Conservation (phyloP, 2,888 invertebrate species). For the Hirudinaria manillensis region DNA sequence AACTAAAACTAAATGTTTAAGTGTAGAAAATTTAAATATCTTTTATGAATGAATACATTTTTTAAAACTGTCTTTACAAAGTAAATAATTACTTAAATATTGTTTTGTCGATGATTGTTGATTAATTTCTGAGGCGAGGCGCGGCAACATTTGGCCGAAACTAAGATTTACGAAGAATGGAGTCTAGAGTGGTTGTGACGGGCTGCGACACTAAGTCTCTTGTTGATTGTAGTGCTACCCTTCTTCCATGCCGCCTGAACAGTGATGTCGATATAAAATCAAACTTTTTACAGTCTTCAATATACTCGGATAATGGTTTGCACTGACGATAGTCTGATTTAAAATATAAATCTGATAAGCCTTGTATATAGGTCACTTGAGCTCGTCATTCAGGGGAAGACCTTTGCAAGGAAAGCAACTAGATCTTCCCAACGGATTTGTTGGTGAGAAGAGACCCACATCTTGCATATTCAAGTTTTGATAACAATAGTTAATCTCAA, state of each 20-base stretch:
- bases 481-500: neutral
- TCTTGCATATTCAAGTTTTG: no score
- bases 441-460: slow-evolving; percentile 23
- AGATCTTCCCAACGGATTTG: slow-evolving; percentile 21
- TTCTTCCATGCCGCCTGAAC: slow-evolving; percentile 21
- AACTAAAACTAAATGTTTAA: no score
- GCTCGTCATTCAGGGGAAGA: slow-evolving; percentile 28
- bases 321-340: neutral
- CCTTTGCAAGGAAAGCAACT: slow-evolving; percentile 18
- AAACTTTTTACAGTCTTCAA: slow-evolving; percentile 15
- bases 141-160: no score
- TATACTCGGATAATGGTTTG: neutral
- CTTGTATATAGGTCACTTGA: slow-evolving; percentile 8
- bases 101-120: no score
- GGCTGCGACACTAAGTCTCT: neutral
- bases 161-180: neutral
- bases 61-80: no score
- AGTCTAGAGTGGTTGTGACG: neutral
- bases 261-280: neutral
- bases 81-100: no score
- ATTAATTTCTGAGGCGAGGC: no score
- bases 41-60: no score
- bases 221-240: neutral
- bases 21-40: no score
- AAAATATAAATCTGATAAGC: neutral